A percentile compares a stretch with the other conserved stretches of the same genome.
These are phyloP conservation scores for Palythoa caribaeorum DNA, from an alignment of 92 coral and sea anemone genomes.

Conservation along the genomic window DNA sequence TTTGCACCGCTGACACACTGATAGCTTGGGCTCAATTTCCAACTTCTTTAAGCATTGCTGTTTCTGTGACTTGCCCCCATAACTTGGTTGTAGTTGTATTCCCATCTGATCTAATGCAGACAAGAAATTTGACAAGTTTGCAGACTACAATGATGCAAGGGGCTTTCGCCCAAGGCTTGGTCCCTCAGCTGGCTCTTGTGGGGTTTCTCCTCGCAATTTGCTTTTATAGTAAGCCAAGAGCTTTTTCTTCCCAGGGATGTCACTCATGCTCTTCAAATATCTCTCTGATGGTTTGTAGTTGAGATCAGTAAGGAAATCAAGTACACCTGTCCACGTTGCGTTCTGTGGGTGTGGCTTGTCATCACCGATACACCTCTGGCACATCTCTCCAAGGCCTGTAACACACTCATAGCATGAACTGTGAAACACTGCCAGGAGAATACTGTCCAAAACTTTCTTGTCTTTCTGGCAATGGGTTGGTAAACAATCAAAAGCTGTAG, in stretches of 20 bases:
- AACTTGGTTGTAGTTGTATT: background rate
- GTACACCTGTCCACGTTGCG: slow-evolving; percentile 75
- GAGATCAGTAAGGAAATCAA: slow-evolving; percentile 64
- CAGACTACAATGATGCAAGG: slow-evolving; percentile 41
- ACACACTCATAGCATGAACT: slow-evolving; percentile 80
- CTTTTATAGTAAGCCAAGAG: slow-evolving; percentile 58
- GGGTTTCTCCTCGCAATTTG: slow-evolving; percentile 53
- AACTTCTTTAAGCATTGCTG: slow-evolving; percentile 42
- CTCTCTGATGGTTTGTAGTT: slow-evolving; percentile 69
- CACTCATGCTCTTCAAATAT: slow-evolving; percentile 56
- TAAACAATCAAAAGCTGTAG: slow-evolving; percentile 68
- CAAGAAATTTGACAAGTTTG: slow-evolving; percentile 39
- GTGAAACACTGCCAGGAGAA: slow-evolving; percentile 73
- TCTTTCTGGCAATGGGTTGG: slow-evolving; percentile 66
- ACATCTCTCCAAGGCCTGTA: slow-evolving; percentile 71
- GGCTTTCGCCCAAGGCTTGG: slow-evolving; percentile 45
- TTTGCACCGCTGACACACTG: slow-evolving; percentile 62
- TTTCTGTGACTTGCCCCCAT: slow-evolving; percentile 17
- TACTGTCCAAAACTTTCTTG: slow-evolving; percentile 57
- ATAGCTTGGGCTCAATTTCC: slow-evolving; percentile 46
- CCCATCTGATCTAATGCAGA: slow-evolving; percentile 49
- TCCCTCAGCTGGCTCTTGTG: slow-evolving; percentile 50
- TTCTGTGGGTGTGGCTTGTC: slow-evolving; percentile 68
- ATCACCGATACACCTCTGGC: slow-evolving; percentile 73
- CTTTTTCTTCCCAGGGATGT: slow-evolving; percentile 53